These are phyloP conservation scores for Sturnus vulgaris DNA, from an alignment of 2,113 vertebrate genomes.

Conservation along the genomic window DNA sequence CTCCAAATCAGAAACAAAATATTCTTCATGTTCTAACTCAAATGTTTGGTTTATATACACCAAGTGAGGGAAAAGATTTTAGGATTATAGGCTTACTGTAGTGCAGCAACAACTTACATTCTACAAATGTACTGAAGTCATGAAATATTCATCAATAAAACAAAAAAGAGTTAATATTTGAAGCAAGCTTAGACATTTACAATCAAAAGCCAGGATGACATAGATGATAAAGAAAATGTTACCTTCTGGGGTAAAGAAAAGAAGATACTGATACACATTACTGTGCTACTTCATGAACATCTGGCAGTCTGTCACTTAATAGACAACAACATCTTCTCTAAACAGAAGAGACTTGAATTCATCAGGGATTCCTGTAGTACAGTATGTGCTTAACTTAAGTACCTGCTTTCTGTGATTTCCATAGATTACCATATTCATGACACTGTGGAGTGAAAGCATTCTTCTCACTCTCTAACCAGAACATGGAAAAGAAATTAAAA, in stretches of 20 bases:
- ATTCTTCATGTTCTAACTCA: background rate
- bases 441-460: slow-evolving; percentile 78
- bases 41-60: background rate
- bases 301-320: slow-evolving; percentile 79
- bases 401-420: slow-evolving; percentile 83
- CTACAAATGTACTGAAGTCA: slow-evolving; percentile 13
- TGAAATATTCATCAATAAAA: slow-evolving; percentile 70
- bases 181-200: slow-evolving; percentile 41
- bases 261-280: slow-evolving; percentile 66
- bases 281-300: slow-evolving; percentile 73
- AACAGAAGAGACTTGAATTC: slow-evolving; percentile 77
- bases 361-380: slow-evolving; percentile 78
- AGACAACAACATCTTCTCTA: slow-evolving; percentile 79
- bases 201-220: slow-evolving; percentile 60
- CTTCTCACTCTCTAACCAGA: slow-evolving; percentile 75
- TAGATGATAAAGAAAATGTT: slow-evolving; percentile 46
- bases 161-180: slow-evolving; percentile 62
- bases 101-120: background rate
- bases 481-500: slow-evolving; percentile 81
- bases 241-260: slow-evolving; percentile 50
- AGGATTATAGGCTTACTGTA: background rate
- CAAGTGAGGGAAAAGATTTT: slow-evolving; percentile 1
- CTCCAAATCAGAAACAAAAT: background rate
- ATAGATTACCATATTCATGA: slow-evolving; percentile 91
- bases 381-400: slow-evolving; percentile 83